A percentile compares a stretch with the other conserved stretches of the same genome.
Conservation (phyloP, 2,113 vertebrate species). For the Microcebus murinus region DNA sequence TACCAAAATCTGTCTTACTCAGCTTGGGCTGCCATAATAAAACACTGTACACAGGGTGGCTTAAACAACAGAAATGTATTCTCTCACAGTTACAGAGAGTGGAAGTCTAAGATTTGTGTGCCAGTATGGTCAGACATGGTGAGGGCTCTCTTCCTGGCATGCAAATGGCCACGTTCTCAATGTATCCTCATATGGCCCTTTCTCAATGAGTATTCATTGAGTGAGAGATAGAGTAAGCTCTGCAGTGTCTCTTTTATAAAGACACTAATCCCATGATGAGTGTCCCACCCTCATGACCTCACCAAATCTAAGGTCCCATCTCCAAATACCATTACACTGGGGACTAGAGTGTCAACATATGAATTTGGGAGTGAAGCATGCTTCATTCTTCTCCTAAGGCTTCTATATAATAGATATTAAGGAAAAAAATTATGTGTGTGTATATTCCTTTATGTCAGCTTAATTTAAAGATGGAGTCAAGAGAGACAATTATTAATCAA, state of each 20-base stretch:
- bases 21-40: neutral
- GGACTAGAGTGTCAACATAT: neutral
- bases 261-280: neutral
- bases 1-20: neutral
- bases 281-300: neutral
- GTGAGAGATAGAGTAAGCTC: neutral
- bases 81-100: neutral
- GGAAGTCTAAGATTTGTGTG: neutral
- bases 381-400: neutral
- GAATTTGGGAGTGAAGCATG: neutral
- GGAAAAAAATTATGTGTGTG: neutral
- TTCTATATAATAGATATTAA: neutral
- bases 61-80: neutral
- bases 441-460: conserved; percentile 22
- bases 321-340: neutral
- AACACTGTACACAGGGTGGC: neutral
- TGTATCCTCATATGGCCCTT: neutral
- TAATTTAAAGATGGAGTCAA: conserved; percentile 20
- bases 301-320: neutral
- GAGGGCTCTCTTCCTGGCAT: neutral
- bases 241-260: neutral
- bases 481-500: neutral
- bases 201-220: neutral
- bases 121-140: neutral
- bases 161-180: neutral